A percentile compares a stretch with the other conserved stretches of the same genome.
Evolutionary conservation across 2,797 vertebrate species (phyloP).

Genomic region (Halcyon chelicuti): DNA sequence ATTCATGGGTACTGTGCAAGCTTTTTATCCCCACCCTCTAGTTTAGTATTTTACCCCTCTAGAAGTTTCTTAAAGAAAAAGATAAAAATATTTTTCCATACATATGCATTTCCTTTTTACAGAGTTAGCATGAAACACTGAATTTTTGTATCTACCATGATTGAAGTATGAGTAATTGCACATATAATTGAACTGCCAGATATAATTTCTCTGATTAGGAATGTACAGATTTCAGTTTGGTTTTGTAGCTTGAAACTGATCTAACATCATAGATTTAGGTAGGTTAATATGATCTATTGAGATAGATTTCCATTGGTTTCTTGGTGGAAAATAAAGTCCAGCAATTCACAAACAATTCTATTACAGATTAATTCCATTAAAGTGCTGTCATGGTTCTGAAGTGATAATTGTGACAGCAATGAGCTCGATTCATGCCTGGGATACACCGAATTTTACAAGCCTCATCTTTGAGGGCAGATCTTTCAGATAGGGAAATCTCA

Average conservation of each 20-base stretch:
- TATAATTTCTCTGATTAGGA: conserved; percentile 64
- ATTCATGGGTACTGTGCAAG: background rate
- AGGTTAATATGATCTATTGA: conserved; percentile 37
- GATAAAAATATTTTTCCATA: conserved; percentile 32
- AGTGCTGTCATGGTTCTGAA: conserved; percentile 28
- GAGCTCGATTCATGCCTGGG: background rate
- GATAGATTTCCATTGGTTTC: conserved; percentile 42
- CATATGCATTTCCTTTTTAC: conserved; percentile 34
- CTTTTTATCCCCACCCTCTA: background rate
- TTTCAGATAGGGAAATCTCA: background rate
- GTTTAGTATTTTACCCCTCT: background rate
- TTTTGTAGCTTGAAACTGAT: conserved; percentile 45
- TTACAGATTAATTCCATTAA: conserved; percentile 53
- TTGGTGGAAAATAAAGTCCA: conserved; percentile 16
- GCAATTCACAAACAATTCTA: conserved; percentile 29
- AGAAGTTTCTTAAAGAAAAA: conserved; percentile 12
- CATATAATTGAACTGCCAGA: conserved; percentile 69
- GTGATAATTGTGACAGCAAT: background rate
- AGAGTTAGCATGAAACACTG: conserved; percentile 23
- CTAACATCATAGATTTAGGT: conserved; percentile 28
- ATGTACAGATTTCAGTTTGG: conserved; percentile 47
- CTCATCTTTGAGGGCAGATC: background rate
- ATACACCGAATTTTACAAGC: background rate
- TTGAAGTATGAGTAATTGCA: conserved; percentile 65
- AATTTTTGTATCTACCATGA: conserved; percentile 33